Conservation (phyloP, 2,888 invertebrate genomes). For the Dasysyrphus tricinctus region DNA sequence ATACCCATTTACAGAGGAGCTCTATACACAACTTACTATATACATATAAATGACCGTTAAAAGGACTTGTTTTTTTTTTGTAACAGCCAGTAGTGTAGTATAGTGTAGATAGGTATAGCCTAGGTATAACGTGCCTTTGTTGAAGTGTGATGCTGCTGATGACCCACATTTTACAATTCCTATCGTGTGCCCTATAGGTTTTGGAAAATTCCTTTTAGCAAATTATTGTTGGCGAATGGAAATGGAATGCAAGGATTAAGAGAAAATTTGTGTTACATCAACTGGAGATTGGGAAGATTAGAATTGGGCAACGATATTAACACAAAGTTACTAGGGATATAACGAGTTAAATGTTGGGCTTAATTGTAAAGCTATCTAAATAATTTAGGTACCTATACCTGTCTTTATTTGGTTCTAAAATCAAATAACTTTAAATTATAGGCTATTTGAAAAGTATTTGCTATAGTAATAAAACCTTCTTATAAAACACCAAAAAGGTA, state of each 20-base stretch:
- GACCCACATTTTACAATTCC: slow-evolving; percentile 62
- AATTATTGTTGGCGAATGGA: slow-evolving; percentile 50
- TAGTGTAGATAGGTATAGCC: too few relatives aligned
- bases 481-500: neutral
- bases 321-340: slow-evolving; percentile 11
- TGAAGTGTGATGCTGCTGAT: slow-evolving; percentile 66
- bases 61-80: slow-evolving; percentile 30
- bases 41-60: slow-evolving; percentile 61
- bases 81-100: neutral
- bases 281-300: slow-evolving; percentile 28
- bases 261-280: slow-evolving; percentile 52
- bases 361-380: slow-evolving; percentile 8
- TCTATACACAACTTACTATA: slow-evolving; percentile 16
- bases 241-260: slow-evolving; percentile 48
- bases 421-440: neutral
- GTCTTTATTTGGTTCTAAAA: neutral
- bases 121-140: slow-evolving; percentile 42
- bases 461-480: too few relatives aligned
- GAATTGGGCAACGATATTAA: slow-evolving; percentile 31
- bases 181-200: slow-evolving; percentile 50
- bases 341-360: neutral
- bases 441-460: neutral
- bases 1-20: slow-evolving; percentile 66
- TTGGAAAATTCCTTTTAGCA: slow-evolving; percentile 55
- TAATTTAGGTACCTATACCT: slow-evolving; percentile 1